These are phyloP conservation scores for Agelas oroides DNA, from an alignment of 37 sponge, comb jelly and placozoan genomes.

Conservation along the genomic window DNA sequence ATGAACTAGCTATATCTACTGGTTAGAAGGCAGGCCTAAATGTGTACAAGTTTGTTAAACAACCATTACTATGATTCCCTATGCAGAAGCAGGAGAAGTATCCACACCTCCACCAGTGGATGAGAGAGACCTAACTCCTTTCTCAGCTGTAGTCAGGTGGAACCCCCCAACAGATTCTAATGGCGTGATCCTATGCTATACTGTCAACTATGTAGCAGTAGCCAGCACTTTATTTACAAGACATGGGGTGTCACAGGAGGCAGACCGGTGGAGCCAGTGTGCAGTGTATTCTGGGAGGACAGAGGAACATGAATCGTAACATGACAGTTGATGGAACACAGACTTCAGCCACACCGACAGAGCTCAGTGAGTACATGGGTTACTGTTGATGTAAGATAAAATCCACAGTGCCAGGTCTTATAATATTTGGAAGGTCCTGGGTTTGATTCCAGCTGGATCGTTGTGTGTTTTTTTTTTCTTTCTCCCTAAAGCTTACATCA, in stretches of 20 bases:
- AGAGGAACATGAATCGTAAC: constrained; percentile 10
- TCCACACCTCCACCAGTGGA: constrained; percentile 4
- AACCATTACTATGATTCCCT: too few species aligned
- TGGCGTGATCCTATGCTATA: constrained; percentile 29
- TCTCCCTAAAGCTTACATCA: too few species aligned
- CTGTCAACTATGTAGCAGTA: constrained; percentile 26
- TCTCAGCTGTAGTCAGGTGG: constrained; percentile 31
- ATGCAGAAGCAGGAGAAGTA: constrained; percentile 28
- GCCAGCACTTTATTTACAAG: not conserved
- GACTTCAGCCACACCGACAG: constrained; percentile 4
- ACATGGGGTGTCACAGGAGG: constrained; percentile 9
- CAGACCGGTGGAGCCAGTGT: not conserved
- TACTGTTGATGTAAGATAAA: constrained; percentile 20
- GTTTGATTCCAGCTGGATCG: too few species aligned
- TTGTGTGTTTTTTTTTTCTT: too few species aligned
- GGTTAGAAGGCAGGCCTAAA: too few species aligned
- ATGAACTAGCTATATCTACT: too few species aligned
- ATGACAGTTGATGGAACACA: constrained; percentile 23
- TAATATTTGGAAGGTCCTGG: too few species aligned
- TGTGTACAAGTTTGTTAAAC: too few species aligned
- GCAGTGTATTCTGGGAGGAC: constrained; percentile 39
- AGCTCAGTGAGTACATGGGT: constrained; percentile 41
- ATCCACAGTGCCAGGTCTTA: too few species aligned
- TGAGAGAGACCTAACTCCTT: not conserved
- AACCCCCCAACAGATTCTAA: constrained; percentile 16